Evolutionary conservation across 2,113 vertebrate genomes (phyloP), one percentile per base, ranked within the genome.

Genomic region (Ochotona princeps): DNA sequence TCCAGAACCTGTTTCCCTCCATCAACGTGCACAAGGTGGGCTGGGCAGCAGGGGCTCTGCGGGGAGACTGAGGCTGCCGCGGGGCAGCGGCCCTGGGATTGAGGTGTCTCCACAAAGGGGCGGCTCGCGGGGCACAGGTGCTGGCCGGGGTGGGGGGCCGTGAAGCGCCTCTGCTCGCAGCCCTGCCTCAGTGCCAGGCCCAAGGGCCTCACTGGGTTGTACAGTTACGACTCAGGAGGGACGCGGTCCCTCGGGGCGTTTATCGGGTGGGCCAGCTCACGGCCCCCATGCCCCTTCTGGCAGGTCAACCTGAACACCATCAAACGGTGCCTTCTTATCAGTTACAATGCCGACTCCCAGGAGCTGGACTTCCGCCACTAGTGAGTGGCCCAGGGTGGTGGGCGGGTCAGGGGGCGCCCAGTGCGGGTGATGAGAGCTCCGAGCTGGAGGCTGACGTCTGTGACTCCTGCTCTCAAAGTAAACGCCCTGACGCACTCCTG

Each of bases 1-100:
- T 99, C 96, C 99, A 99, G 96, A 98, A 99, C 97, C 98, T 99
- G 98, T 99, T 99, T 32, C 99, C 99, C 0, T 99, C 99, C 83
- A 99, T 99, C 96, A 99, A 99, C 1, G 99, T 99, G 80, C 99
- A 99, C 96, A 98, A 97, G 98, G 99, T 99, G 90, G 4, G 96
- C 28, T 0, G 20, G 0, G 30, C 21, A 17, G 54, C 13, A 17
- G 54, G 54, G 17, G 14, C 54, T 5, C 54, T 57, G 14, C 54
- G 14, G 54, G 14, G 54, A 14, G 54, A 18, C 54, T 15, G 54
- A 13, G 54, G 54, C 54, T 10, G 54, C 14, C 3, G 54, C 54
- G 54, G 54, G 54, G 54, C n/a, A 44, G 38, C 38, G 38, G 38
- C 38, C 38, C 38, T 44, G 38, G 38, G 4, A 6, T 44, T 44